These are phyloP conservation scores for Latrodectus elegans DNA, from an alignment of 2,888 invertebrate species.

Conservation along the genomic window DNA sequence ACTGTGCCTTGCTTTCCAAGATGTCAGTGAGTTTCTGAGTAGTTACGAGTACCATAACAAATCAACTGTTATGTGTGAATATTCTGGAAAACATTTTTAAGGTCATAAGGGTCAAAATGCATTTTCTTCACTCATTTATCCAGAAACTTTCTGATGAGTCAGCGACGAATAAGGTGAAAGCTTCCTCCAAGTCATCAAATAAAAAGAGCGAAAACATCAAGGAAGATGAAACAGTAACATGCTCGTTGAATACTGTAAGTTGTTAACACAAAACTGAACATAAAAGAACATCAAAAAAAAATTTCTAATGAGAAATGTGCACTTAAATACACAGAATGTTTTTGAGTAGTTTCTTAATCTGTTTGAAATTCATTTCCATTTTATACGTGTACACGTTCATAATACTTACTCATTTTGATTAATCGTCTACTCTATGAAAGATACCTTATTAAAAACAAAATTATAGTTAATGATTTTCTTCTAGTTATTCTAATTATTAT, in stretches of 20 bases:
- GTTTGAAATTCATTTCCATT: constrained; percentile 3
- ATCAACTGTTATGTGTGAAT: not conserved
- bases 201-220: not conserved
- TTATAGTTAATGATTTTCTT: too few relatives aligned
- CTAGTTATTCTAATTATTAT: too few relatives aligned
- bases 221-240: not conserved
- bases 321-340: not conserved
- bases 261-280: not conserved
- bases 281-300: not conserved
- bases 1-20: not conserved
- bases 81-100: not conserved
- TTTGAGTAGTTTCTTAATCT: not conserved
- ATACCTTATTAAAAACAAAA: not conserved
- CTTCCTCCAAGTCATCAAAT: not conserved
- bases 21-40: too few relatives aligned
- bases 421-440: not conserved
- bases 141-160: not conserved
- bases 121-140: not conserved
- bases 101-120: not conserved
- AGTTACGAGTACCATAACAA: too few relatives aligned
- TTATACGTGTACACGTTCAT: not conserved
- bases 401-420: not conserved
- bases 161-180: not conserved
- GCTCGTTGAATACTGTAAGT: not conserved
- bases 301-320: not conserved